Conservation (phyloP, 2,113 vertebrate species). For the Scatophagus argus region DNA sequence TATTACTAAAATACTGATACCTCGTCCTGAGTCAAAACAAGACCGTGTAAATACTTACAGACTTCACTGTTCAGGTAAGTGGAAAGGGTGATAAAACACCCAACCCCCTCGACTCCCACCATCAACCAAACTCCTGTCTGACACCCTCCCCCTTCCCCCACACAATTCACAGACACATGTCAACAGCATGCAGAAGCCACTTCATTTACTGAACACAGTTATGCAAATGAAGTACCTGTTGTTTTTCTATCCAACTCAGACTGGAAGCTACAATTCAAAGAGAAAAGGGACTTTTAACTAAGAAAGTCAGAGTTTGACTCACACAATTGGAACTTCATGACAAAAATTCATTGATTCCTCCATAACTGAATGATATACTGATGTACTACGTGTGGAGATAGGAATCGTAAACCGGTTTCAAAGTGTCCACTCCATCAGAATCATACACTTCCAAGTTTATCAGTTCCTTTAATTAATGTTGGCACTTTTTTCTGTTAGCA, state of each 20-base stretch:
- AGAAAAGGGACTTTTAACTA: not conserved
- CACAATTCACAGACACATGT: conserved; percentile 16
- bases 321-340: not conserved
- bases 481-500: too few species aligned
- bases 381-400: too few species aligned
- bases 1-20: too few species aligned
- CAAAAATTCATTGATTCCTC: not conserved
- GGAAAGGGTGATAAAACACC: conserved; percentile 1
- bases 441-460: too few species aligned
- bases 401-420: too few species aligned
- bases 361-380: not conserved
- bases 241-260: not conserved
- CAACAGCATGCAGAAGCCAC: conserved; percentile 7
- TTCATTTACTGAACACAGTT: not conserved
- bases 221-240: conserved; percentile 4
- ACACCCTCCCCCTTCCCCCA: conserved; percentile 1
- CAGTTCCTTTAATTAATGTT: too few species aligned
- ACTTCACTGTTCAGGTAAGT: not conserved
- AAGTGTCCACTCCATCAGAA: too few species aligned
- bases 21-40: not conserved
- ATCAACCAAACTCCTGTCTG: not conserved
- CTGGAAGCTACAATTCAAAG: not conserved
- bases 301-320: not conserved
- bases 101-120: conserved; percentile 12
- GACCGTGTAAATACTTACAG: not conserved